A percentile compares a stretch with the other conserved stretches of the same genome.
Evolutionary conservation across 2,888 invertebrate genomes (phyloP).

Genomic region (Erebia aethiops): DNA sequence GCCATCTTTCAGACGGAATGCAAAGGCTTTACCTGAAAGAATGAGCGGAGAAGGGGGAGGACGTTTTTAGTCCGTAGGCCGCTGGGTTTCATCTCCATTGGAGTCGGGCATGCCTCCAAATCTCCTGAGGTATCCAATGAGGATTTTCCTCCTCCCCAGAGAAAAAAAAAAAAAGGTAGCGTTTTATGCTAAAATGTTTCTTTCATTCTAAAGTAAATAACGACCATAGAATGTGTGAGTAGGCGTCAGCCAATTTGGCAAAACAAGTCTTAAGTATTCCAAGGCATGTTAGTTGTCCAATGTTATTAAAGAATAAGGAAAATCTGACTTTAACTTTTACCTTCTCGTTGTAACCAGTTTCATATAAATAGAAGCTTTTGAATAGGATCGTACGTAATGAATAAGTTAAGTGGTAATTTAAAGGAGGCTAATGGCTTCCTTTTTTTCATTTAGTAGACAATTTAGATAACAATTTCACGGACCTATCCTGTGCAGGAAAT

Average conservation of each 20-base stretch:
- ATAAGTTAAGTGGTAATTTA: constrained; percentile 23
- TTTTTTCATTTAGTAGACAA: constrained; percentile 14
- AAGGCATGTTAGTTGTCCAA: constrained; percentile 37
- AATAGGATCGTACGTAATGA: constrained; percentile 6
- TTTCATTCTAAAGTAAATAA: constrained; percentile 4
- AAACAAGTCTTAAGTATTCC: constrained; percentile 36
- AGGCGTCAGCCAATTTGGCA: constrained; percentile 35
- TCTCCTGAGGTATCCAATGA: too few species aligned
- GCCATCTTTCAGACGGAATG: too few species aligned
- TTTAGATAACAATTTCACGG: constrained; percentile 20
- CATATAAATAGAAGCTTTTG: constrained; percentile 18
- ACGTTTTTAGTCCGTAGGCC: too few species aligned
- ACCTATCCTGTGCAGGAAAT: not conserved
- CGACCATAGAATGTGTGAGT: constrained; percentile 20
- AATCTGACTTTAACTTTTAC: constrained; percentile 29
- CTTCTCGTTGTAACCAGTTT: constrained; percentile 25
- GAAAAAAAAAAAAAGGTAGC: too few species aligned
- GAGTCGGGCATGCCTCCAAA: too few species aligned
- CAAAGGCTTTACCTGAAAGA: too few species aligned
- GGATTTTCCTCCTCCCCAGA: too few species aligned
- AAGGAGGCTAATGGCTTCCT: constrained; percentile 28
- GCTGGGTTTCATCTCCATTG: too few species aligned
- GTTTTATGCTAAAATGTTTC: not conserved
- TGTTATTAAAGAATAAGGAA: constrained; percentile 38
- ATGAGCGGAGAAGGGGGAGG: too few species aligned